Base-by-base conservation (phyloP, 1,140 invertebrate species). In the Chrysomallon squamiferum region DNA sequence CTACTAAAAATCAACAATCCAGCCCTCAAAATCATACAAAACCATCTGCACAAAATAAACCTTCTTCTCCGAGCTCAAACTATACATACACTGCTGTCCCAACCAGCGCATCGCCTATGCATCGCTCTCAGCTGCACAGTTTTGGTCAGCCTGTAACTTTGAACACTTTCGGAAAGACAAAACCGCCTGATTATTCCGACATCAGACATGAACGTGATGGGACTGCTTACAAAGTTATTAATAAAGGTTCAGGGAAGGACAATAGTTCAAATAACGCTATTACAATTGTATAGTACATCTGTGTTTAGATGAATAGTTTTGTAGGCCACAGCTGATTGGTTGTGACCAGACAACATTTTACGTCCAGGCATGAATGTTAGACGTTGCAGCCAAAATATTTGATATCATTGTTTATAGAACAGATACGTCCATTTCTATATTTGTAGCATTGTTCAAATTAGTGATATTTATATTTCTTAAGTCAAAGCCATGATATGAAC, bases 21-120 rank as follows among this genome's bases (percentile, higher is more conserved):
- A 59, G 62, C 25, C 15, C 38, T 11, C 61, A 62, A 18, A 62
- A 30, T 41, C 45, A 62, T 20, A 33, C 49, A 54, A 61, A 41
- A 30, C 27, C 50, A n/a, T 58, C 66, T 22, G 29, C 49, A 43
- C n/a, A 54, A 35, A n/a, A 54, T 2, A 59, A 56, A 9, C 54
- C 60, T 6, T 60, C 61, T 18, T 60, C 61, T 25, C 20, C 57
- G 7, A 29, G 52, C 22, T 32, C 61, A 27, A 47, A 22, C 35
- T 72, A 67, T 65, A 71, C 59, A 49, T 74, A 74, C 62, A 59
- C 59, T 54, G 56, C 69, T 33, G 50, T 74, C 18, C 72, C 72
- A 41, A 74, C 69, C 6, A 54, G 66, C 25, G 41, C 66, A n/a
- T 74, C 72, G 5, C 72, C 72, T 32, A 43, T 71, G 13, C 72